Percentiles rank a stretch among this genome's conserved stretches.
Conservation (phyloP, 2,797 vertebrate genomes). For the Molossus alvarezi region DNA sequence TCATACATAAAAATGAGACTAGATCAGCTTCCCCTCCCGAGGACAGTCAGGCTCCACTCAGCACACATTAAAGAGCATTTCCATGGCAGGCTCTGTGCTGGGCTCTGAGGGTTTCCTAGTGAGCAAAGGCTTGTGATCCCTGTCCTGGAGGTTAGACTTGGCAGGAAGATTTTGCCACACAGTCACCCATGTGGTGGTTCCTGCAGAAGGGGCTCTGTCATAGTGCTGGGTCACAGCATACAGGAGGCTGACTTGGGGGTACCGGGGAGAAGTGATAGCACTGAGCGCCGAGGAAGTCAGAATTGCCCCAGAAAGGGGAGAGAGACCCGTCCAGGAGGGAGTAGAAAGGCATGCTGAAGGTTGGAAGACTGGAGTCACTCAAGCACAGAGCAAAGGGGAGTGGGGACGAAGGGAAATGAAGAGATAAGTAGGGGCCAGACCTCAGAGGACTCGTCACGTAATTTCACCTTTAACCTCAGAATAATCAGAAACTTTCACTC, state of each 20-base stretch:
- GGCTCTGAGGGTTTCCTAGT: no score
- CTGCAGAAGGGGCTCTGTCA: neutral
- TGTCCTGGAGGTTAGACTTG: no score
- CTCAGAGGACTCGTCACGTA: neutral
- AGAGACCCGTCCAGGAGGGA: neutral
- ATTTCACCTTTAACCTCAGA: neutral
- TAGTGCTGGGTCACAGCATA: neutral
- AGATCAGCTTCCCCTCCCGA: neutral
- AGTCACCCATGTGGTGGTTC: neutral
- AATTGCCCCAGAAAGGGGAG: neutral
- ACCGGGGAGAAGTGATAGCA: neutral
- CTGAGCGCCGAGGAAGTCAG: neutral
- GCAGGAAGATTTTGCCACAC: neutral
- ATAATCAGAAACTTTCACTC: neutral
- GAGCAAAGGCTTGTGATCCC: neutral
- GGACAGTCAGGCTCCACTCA: neutral
- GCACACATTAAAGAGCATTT: neutral
- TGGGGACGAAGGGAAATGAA: neutral
- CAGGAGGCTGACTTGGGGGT: neutral
- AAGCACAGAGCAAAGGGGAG: neutral
- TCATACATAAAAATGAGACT: neutral
- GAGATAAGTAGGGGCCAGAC: no score
- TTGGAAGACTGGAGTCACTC: neutral
- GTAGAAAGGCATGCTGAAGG: no score
- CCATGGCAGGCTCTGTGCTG: neutral